These are phyloP conservation scores for Bradypus variegatus DNA, from an alignment of 2,797 vertebrate species.

Conservation along the genomic window DNA sequence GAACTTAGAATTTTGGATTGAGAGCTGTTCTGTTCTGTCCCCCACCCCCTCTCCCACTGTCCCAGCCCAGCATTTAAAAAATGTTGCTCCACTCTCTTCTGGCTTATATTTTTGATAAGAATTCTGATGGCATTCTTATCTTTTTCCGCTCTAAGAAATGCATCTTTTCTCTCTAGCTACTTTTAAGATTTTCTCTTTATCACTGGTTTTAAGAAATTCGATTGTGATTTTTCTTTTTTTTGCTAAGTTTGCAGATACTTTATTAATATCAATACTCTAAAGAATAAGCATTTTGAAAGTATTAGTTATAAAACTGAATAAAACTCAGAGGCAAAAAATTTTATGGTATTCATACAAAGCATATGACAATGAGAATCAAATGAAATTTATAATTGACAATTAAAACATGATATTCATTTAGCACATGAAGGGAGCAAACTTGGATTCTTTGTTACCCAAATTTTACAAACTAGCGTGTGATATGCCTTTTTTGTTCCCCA, in stretches of 20 bases:
- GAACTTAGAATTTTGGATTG: no score
- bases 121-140: no score
- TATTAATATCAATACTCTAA: slow-evolving; percentile 17
- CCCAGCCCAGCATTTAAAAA: no score
- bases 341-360: neutral
- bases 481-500: no score
- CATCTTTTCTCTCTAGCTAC: no score
- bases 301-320: slow-evolving; percentile 4
- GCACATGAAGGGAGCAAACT: neutral
- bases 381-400: slow-evolving; percentile 33
- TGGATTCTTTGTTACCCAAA: neutral
- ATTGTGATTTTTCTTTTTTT: neutral
- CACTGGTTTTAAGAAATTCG: no score
- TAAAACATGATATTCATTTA: slow-evolving; percentile 10
- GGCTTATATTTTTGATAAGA: no score
- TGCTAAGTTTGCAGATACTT: neutral
- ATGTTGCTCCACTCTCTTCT: no score
- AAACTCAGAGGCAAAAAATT: slow-evolving; percentile 13
- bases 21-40: no score
- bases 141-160: no score
- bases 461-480: slow-evolving; percentile 18
- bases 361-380: slow-evolving; percentile 23
- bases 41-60: no score
- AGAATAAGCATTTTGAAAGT: slow-evolving; percentile 30
- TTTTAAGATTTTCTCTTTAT: no score